Evolutionary conservation across 2,888 invertebrate genomes (phyloP), one percentile per base, ranked within the genome.

Genomic region (Orthosia gothica): DNA sequence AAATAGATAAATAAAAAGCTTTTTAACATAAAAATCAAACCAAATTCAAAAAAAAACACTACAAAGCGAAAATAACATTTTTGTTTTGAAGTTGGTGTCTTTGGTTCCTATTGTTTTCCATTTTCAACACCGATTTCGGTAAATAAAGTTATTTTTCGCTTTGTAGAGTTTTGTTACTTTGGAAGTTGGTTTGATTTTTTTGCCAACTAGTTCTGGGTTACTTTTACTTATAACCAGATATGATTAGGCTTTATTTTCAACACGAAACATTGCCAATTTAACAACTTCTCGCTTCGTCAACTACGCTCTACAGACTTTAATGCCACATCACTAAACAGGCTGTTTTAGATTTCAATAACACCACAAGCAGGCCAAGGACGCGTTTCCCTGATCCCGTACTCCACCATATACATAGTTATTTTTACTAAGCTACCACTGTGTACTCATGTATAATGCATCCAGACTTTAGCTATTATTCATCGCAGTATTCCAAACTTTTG

Each of bases 391-490:
- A 84, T 79, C 74, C 59, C 68, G 65, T 74, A 79, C 70, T 69
- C 26, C 32, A 55, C 59, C 45, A 57, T 69, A 68, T 32, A 52
- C 32, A 26, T 57, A 55, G 50, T 58, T 79, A 75, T 80, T 86
- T 82, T 86, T 86, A 84, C 83, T 85, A 78, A 87, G 81, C 80
- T 78, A 58, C 54, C 76, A 18, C 67, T 73, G 71, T 74, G 68
- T 63, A 69, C 74, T 86, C 85, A 90, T 87, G 84, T 87, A 84
- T 88, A 88, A 89, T 87, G 84, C 88, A 89, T 81, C 74, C 69
- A 83, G 66, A 87, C 78, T 85, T 83, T 80, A 62, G 76, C 79
- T 86, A 83, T 88, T 82, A 88, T 81, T 89, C 81, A 87, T 83
- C 57, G 70, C 47, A 76, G 57, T 76, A 66, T 63, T 67, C 65